Evolutionary conservation across 2,113 vertebrate species (phyloP).

Genomic region (Plotosus lineatus): DNA sequence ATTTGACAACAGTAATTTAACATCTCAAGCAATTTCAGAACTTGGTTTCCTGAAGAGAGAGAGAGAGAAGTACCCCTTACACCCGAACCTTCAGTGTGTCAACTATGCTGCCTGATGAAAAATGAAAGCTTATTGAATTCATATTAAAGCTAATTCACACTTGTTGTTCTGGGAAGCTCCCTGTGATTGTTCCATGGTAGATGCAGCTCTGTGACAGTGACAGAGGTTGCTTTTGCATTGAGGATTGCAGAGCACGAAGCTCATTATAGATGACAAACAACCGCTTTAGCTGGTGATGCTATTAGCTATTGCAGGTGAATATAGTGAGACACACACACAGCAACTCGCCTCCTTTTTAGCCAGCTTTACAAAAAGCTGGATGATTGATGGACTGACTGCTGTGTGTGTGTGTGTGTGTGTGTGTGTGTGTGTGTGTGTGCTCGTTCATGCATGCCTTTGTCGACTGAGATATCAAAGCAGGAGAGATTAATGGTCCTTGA

Average conservation of each 20-base stretch:
- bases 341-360: not conserved
- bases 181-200: slow-evolving; percentile 21
- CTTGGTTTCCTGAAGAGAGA: slow-evolving; percentile 9
- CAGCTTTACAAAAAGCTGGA: not conserved
- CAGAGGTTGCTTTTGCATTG: slow-evolving; percentile 25
- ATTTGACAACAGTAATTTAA: slow-evolving; percentile 12
- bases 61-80: not conserved
- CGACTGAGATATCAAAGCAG: slow-evolving; percentile 37
- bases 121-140: slow-evolving; percentile 31
- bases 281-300: slow-evolving; percentile 4
- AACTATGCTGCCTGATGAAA: slow-evolving; percentile 17
- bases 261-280: slow-evolving; percentile 35
- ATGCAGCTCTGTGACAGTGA: slow-evolving; percentile 1
- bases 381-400: slow-evolving; percentile 45
- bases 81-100: not conserved
- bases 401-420: not conserved
- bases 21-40: slow-evolving; percentile 15
- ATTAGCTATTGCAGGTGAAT: slow-evolving; percentile 6
- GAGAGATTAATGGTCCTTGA: slow-evolving; percentile 47
- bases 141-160: slow-evolving; percentile 46
- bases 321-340: not conserved
- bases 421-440: not conserved
- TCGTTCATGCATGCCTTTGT: slow-evolving; percentile 15
- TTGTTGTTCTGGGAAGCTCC: slow-evolving; percentile 36
- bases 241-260: slow-evolving; percentile 25